Evolutionary conservation across 2,888 invertebrate species (phyloP).

Genomic region (Hypolimnas misippus): DNA sequence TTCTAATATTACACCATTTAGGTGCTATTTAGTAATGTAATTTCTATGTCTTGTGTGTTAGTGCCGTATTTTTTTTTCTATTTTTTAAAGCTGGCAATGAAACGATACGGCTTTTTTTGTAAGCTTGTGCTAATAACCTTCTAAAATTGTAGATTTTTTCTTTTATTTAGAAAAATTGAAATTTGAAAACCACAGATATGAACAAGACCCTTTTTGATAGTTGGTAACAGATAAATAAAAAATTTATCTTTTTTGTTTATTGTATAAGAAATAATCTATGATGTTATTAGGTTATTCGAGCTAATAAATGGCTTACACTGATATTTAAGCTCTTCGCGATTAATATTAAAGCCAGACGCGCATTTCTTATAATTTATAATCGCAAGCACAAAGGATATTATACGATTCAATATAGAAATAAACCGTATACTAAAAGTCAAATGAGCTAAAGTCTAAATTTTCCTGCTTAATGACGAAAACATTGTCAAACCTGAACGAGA

Average conservation of each 20-base stretch:
- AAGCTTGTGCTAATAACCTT: slow-evolving; percentile 22
- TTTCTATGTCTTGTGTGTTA: slow-evolving; percentile 47
- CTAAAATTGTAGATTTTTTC: slow-evolving; percentile 18
- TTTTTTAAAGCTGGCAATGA: slow-evolving; percentile 31
- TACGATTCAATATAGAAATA: slow-evolving; percentile 14
- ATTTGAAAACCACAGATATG: no score
- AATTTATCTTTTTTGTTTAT: neutral
- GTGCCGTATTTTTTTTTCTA: slow-evolving; percentile 41
- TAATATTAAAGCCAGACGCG: slow-evolving; percentile 61
- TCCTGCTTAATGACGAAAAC: no score
- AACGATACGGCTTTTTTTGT: slow-evolving; percentile 10
- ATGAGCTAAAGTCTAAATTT: no score
- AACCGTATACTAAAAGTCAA: no score
- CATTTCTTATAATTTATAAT: slow-evolving; percentile 63
- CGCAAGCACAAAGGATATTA: slow-evolving; percentile 40
- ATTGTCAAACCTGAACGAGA: no score
- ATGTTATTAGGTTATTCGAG: slow-evolving; percentile 10
- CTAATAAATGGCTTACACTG: slow-evolving; percentile 55
- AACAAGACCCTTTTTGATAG: no score
- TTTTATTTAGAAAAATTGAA: neutral
- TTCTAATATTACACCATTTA: slow-evolving; percentile 66
- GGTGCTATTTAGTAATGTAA: slow-evolving; percentile 76
- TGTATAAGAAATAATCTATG: slow-evolving; percentile 12
- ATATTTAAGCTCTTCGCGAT: slow-evolving; percentile 54
- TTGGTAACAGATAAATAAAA: neutral